Evolutionary conservation across 2,113 vertebrate genomes (phyloP).

Genomic region (Mellivora capensis): DNA sequence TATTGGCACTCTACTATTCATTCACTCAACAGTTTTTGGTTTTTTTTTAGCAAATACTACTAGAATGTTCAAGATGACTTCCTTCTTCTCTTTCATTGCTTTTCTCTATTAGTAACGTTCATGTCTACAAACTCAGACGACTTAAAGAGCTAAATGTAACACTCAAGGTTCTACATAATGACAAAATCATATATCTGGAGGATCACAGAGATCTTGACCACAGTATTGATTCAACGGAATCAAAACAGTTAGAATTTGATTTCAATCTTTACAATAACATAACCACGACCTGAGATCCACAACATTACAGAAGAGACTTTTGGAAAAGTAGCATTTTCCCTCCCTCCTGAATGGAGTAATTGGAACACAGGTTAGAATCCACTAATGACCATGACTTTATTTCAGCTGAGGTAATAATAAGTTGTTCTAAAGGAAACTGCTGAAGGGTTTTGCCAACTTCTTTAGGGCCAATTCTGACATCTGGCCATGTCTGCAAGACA

Average conservation of each 20-base stretch:
- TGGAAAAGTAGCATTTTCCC: background rate
- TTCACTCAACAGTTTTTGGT: background rate
- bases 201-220: background rate
- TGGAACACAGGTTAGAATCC: background rate
- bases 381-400: background rate
- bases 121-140: background rate
- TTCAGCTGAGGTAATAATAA: slow-evolving; percentile 41
- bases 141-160: background rate
- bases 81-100: background rate
- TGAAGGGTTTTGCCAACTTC: background rate
- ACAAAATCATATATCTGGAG: background rate
- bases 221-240: background rate
- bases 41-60: background rate
- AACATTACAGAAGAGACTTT: background rate
- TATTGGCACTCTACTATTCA: background rate
- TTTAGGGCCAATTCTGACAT: background rate
- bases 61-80: background rate
- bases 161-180: background rate
- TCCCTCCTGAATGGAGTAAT: background rate
- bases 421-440: slow-evolving; percentile 24
- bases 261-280: background rate
- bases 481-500: background rate
- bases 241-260: background rate
- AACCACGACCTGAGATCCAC: background rate
- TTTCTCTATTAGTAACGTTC: slow-evolving; percentile 16